Base-by-base conservation (phyloP, 2,797 vertebrate genomes). In the Pangasius sanitwongsei region DNA sequence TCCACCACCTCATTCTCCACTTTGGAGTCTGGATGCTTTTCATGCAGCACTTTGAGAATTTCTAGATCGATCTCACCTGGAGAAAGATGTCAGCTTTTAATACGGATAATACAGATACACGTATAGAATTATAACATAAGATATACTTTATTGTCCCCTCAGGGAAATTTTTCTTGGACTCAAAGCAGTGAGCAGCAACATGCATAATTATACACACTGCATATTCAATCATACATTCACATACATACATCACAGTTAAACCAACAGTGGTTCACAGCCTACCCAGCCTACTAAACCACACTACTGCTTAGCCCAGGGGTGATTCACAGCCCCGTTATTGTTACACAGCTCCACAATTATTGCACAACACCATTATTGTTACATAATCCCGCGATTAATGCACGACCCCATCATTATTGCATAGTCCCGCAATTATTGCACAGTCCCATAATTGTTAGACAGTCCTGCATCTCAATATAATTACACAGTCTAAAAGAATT, bases 51-150 rank as follows among this genome's bases (percentile, higher is more conserved):
- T 74, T 95, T 95, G 50, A 99, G 92, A 90, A 99, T 98, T 89
- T 97, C 94, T 48, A 98, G 94, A 94, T 99, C 98, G 77, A 98
- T 97, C 95, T 97, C 95, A 93, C 98, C 98, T 99, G 34, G 4
- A 91, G 88, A 23, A 61, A 72, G 57, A 63, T 2, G 0, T 9
- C 25, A 23, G 2, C 12, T 86, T 85, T 55, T 9, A 72, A 37
- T 15, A 86, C 1, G 3, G 8, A 74, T 25, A 28, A 20, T 28
- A n/a, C 23, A 67, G 44, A 48, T 44, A 28, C 20, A 9, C 2
- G 8, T 23, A 37, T 8, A 23, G 67, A 34, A 34, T 18, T 63
- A 5, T 1, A 67, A 67, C n/a, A 61, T 23, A 6, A 44, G 41
- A 44, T 7, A 44, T 61, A 61, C 5, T 61, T 25, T 25, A 12